Conservation (phyloP, 2,797 vertebrate genomes). For the Mergus octosetaceus region DNA sequence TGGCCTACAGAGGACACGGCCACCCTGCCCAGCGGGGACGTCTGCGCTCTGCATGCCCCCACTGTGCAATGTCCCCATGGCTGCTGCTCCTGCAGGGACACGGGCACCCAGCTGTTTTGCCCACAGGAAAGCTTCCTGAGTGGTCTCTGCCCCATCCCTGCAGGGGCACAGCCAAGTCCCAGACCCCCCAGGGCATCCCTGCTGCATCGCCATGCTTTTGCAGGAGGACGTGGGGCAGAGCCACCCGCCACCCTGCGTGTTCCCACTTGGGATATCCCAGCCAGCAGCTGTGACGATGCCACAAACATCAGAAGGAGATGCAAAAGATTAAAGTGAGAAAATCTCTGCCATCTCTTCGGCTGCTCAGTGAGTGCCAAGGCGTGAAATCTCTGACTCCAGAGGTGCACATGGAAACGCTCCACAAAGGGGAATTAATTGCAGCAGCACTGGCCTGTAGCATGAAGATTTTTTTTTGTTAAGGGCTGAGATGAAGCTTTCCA, state of each 20-base stretch:
- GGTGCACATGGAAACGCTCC: slow-evolving; percentile 36
- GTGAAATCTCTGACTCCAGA: slow-evolving; percentile 21
- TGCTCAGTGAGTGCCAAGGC: neutral
- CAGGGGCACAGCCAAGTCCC: too few species aligned
- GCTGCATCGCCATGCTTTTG: fast-evolving
- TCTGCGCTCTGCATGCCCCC: fast-evolving
- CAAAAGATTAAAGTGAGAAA: slow-evolving; percentile 1
- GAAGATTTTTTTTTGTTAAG: slow-evolving; percentile 10
- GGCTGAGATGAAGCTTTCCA: slow-evolving; percentile 21
- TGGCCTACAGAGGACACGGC: neutral
- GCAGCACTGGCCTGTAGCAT: neutral
- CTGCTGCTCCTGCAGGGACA: neutral
- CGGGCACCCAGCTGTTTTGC: fast-evolving
- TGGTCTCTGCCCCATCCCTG: too few species aligned
- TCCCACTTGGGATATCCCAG: neutral
- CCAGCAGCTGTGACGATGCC: neutral
- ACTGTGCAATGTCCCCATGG: fast-evolving
- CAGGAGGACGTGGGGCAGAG: neutral
- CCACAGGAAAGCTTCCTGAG: neutral
- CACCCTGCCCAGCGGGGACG: neutral
- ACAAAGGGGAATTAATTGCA: slow-evolving; percentile 17
- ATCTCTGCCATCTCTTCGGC: neutral
- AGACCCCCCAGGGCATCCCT: fast-evolving
- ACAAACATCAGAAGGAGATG: neutral
- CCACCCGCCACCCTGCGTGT: neutral